Evolutionary conservation across 2,113 vertebrate genomes (phyloP).

Genomic region (Symphodus melops): DNA sequence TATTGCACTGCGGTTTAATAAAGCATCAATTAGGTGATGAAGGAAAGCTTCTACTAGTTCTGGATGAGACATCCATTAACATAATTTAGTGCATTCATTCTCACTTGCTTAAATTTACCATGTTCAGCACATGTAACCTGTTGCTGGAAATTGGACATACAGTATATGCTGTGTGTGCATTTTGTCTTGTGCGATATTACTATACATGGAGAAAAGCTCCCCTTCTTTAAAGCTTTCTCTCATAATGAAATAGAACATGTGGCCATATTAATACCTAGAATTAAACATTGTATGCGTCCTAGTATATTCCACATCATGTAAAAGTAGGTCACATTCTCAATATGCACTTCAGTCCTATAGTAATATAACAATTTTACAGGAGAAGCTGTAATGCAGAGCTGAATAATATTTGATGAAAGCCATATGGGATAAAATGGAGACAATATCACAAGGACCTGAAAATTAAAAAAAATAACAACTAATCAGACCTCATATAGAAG

Average conservation of each 20-base stretch:
- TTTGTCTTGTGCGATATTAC: constrained; percentile 41
- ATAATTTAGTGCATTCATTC: constrained; percentile 61
- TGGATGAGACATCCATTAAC: constrained; percentile 63
- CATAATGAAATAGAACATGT: constrained; percentile 47
- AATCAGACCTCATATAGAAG: constrained; percentile 32
- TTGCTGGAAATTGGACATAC: constrained; percentile 62
- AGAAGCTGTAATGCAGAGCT: neutral
- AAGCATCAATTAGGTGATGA: constrained; percentile 71
- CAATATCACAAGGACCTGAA: constrained; percentile 5
- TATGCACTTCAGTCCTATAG: neutral
- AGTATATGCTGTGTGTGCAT: constrained; percentile 56
- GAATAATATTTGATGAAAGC: constrained; percentile 13
- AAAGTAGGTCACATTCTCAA: constrained; percentile 57
- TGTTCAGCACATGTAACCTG: constrained; percentile 54
- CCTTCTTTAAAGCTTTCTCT: constrained; percentile 33
- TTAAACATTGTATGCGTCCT: constrained; percentile 36
- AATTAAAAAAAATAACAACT: constrained; percentile 40
- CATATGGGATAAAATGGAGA: neutral
- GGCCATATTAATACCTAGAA: constrained; percentile 36
- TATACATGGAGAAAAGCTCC: constrained; percentile 30
- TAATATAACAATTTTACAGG: constrained; percentile 9
- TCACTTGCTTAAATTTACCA: constrained; percentile 53
- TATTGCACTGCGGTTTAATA: constrained; percentile 65
- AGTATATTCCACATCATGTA: constrained; percentile 35
- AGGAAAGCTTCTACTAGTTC: constrained; percentile 49